Evolutionary conservation across 2,888 invertebrate genomes (phyloP).

Genomic region (Caenorhabditis sp.): DNA sequence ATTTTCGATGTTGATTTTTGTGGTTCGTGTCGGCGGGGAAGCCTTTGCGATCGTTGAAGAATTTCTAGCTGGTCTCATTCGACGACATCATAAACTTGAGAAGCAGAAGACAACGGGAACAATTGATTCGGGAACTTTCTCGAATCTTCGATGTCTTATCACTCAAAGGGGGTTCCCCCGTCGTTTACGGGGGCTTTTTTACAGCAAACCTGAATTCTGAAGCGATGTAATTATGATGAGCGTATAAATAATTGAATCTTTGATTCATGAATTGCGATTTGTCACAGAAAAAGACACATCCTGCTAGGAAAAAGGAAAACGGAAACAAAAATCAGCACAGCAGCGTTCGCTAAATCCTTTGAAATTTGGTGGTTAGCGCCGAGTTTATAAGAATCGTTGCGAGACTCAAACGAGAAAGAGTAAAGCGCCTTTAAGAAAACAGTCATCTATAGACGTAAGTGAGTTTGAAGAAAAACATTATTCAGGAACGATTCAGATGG

Average conservation of each 20-base stretch:
- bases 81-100: background rate
- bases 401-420: too few relatives aligned
- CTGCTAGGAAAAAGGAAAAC: background rate
- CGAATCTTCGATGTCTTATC: background rate
- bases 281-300: background rate
- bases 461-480: too few relatives aligned
- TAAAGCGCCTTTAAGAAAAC: too few relatives aligned
- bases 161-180: slow-evolving; percentile 24
- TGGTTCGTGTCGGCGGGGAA: too few relatives aligned
- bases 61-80: background rate
- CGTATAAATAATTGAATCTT: slow-evolving; percentile 33
- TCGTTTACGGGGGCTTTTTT: background rate
- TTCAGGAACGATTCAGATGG: too few relatives aligned
- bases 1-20: slow-evolving; percentile 3
- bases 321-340: background rate
- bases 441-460: too few relatives aligned
- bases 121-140: slow-evolving; percentile 4
- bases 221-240: slow-evolving; percentile 13
- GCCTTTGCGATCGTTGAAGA: too few relatives aligned
- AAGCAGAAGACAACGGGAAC: background rate
- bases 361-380: too few relatives aligned
- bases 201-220: slow-evolving; percentile 15
- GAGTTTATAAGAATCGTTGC: too few relatives aligned
- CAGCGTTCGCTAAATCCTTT: too few relatives aligned
- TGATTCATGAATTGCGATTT: background rate